Evolutionary conservation across 2,888 invertebrate species (phyloP), one percentile per base, ranked within the genome.

Genomic region (Drosophila fulvimacula): DNA sequence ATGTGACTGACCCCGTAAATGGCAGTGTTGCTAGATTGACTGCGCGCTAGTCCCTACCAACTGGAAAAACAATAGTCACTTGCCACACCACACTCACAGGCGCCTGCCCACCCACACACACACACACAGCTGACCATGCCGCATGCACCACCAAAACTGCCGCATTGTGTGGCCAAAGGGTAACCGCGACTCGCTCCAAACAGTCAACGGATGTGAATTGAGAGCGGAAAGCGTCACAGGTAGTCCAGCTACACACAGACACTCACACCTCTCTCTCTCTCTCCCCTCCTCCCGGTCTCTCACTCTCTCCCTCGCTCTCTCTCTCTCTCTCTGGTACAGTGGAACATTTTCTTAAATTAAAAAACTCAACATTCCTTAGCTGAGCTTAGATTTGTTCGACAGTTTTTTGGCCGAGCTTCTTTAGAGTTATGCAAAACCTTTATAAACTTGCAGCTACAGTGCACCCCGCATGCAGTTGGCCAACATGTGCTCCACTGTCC

Each of bases 221-320:
- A 62, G 81, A 74, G 52, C 87, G 87, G 84, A 83, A 81, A 77
- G 78, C 66, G 63, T 64, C 61, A 63, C 78, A 87, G 87, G 86
- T 79, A 76, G 39, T 5, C 46, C 49, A 58, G n/a, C 24, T 27
- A n/a, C 38, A 48, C 34, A 42, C 34, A 24, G 24, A 10, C 36
- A 32, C 15, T 36, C 41, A 11, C 10, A 34, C n/a, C n/a, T 1
- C 5, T 7, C 13, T 15, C 19, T 32, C 21, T 15, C 15, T 42
- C 3, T 42, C 2, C 15, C 0, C 9, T 5, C 6, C 4, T n/a
- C 19, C 24, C 21, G 15, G 4, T 42, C 3, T 42, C 2, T 24
- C 0, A 15, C 5, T 10, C 4, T 17, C 19, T 32, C 19, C 24
- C 24, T 15, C 4, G 24, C 3, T 24, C 19, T 32, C 24, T 15